Base-by-base conservation (phyloP, 2,888 invertebrate species). In the Drosophila mayaguana region DNA sequence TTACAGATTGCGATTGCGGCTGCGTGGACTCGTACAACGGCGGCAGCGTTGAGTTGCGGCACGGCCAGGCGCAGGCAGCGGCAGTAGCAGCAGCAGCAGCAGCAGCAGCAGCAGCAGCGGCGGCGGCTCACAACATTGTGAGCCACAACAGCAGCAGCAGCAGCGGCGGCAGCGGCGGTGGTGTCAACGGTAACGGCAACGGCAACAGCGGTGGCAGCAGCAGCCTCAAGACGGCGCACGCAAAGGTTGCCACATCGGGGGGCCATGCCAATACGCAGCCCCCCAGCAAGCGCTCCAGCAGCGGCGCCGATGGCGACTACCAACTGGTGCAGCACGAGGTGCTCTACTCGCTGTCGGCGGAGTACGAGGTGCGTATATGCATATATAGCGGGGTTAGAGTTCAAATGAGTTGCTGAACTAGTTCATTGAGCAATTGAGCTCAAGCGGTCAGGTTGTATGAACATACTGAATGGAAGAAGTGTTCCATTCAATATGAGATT, bases 311-410 rank as follows among this genome's bases (percentile, higher is more conserved):
- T 94, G 99, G 99, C 78, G 99, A 99, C 94, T 99, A 99, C 94
- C 98, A 98, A 94, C 95, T 99, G 93, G 98, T 99, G 82, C 98
- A 99, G 93, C 99, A 99, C 94, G 99, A 99, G 95, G 97, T 98
- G 86, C 96, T 99, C 91, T 98, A 97, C 94, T 99, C 99, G 89
- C 96, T 98, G 95, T 97, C 97, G 91, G 98, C 98, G 91, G 97
- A 98, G 94, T 99, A 96, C 93, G 96, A 93, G 92, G 93, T 92
- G 38, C 4, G 34, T 34, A 20, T 7, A 2, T n/a, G 3, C 8
- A 28, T 34, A 11, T 14, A 36, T 7, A 20, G 16, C 16, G 5
- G n/a, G 28, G 28, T 32, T 32, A 18, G 1, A 50, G 18, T 34
- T 20, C 34, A 20, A 34, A 34, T 51, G 51, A 51, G 12, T 20